Evolutionary conservation across 2,888 invertebrate genomes (phyloP), one percentile per base, ranked within the genome.

Genomic region (Yponomeuta malinellus): DNA sequence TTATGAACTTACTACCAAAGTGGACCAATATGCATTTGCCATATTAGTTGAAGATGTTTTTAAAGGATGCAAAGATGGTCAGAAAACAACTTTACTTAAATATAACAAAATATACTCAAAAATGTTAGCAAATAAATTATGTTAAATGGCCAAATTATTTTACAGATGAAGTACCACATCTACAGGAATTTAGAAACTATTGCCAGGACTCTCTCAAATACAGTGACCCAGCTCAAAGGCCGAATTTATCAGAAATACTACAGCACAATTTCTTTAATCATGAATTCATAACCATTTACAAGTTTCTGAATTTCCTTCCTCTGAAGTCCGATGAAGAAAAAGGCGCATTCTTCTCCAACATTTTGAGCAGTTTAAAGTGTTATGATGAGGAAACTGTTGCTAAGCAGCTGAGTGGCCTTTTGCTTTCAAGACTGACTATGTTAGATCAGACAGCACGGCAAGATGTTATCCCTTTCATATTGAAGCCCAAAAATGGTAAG

Each of bases 321-420:
- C 82, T 98, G 63, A 97, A 98, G 84, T 93, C 92, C 72, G 95
- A 95, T 76, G 90, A 92, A 70, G 97, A 97, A 76, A 97, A 96
- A 81, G 93, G 94, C 74, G 89, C 94, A 71, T 98, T 98, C 84
- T 98, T 98, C 82, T 93, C 94, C 63, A 93, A 92, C 75, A 92
- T 97, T 76, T 91, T 95, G 70, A 93, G 94, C 71, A 95, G 94
- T 76, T 88, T 98, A 72, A 93, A 94, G 81, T 89, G 89, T 75
- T 96, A 97, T 82, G 95, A 97, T 74, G 97, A 97, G 86, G 94
- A 94, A 76, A 93, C 97, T 71, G 95, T 98, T 15, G 98, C 97
- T 0, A 95, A 95, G 73, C 96, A 97, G 83, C 89, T 98, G 70
- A 95, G 96, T 71, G 94, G 95, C 70, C 92, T 96, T 69, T 85